Percentiles rank a stretch among this genome's conserved stretches.
Conservation (phyloP, 2,888 invertebrate species). For the Allolobophora icterica region DNA sequence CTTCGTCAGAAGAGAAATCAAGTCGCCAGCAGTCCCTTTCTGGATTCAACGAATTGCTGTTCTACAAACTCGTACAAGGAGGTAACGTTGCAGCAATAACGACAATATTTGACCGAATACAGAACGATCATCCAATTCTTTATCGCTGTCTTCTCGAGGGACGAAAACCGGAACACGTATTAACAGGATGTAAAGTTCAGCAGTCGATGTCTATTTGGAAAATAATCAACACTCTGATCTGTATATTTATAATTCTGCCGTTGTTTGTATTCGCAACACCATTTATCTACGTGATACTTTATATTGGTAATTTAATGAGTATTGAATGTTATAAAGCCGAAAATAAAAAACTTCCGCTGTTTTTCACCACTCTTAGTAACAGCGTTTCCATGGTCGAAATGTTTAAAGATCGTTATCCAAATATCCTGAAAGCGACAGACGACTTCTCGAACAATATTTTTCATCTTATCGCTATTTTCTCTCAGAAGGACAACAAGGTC, state of each 20-base stretch:
- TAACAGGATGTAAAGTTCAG: background rate
- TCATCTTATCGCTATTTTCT: background rate
- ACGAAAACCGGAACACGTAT: background rate
- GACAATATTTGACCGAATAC: background rate
- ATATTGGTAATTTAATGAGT: background rate
- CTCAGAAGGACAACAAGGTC: background rate
- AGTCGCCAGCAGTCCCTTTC: background rate
- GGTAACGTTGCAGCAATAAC: background rate
- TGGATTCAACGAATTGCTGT: background rate
- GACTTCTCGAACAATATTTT: slow-evolving; percentile 14
- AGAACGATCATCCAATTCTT: background rate
- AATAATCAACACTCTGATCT: background rate
- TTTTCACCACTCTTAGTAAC: background rate
- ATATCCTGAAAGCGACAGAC: background rate
- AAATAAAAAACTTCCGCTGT: background rate
- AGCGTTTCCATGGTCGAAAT: background rate
- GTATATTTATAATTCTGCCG: background rate
- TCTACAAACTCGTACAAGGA: slow-evolving; percentile 5
- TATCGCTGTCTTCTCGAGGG: background rate
- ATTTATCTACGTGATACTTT: background rate
- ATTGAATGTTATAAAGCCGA: background rate
- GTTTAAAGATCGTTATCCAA: background rate
- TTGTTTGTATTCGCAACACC: background rate
- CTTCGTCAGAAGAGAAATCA: background rate
- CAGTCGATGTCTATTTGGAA: background rate